Conservation (phyloP, 2,113 vertebrate species). For the Meleagris gallopavo region DNA sequence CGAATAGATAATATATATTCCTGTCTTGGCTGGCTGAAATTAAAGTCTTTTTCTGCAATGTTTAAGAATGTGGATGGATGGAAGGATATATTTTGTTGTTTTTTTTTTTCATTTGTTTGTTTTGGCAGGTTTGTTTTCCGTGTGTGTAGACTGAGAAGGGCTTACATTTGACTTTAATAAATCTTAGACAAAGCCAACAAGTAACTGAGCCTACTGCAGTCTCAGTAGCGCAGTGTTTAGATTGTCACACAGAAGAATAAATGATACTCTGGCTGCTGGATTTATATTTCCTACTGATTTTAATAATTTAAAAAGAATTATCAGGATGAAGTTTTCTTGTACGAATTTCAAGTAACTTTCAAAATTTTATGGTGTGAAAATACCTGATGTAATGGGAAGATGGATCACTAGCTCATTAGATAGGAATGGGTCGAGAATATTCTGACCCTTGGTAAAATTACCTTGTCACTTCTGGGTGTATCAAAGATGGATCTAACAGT, state of each 20-base stretch:
- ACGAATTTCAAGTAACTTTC: background rate
- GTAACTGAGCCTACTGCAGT: background rate
- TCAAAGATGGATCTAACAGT: background rate
- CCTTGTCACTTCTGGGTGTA: conserved; percentile 1
- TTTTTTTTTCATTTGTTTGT: background rate
- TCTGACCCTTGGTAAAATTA: conserved; percentile 35
- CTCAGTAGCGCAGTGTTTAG: background rate
- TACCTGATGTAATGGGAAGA: background rate
- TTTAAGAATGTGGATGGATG: background rate
- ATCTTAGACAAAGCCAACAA: background rate
- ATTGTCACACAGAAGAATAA: background rate
- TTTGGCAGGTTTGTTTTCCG: background rate
- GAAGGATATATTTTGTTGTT: background rate
- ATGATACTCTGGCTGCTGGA: background rate
- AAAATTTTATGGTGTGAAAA: background rate
- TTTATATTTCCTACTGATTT: background rate
- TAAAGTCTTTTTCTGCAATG: background rate
- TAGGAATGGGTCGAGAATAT: background rate
- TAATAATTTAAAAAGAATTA: background rate
- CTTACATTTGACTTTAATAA: background rate
- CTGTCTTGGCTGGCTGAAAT: background rate
- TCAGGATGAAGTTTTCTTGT: background rate
- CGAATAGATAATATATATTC: conserved; percentile 12
- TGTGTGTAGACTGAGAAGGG: background rate
- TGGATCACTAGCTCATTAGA: background rate